Conservation (phyloP, 2,113 vertebrate genomes). For the Zosterops borbonicus region DNA sequence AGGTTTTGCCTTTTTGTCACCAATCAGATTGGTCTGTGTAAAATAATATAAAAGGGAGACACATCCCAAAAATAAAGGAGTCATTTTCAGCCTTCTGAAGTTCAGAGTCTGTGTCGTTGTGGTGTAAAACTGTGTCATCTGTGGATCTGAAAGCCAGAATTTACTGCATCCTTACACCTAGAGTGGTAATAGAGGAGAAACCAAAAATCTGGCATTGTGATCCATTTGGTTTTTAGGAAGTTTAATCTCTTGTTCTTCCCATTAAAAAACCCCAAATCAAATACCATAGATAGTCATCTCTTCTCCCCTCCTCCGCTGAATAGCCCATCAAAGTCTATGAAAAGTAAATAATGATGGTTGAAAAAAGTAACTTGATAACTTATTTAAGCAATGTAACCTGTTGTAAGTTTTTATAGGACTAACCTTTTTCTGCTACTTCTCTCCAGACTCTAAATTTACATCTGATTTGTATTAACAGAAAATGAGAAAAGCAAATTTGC, state of each 20-base stretch:
- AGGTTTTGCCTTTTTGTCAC: too few relatives aligned
- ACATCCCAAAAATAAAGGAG: too few relatives aligned
- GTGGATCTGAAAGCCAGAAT: background rate
- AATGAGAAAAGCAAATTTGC: background rate
- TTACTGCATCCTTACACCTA: background rate
- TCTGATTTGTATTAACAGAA: background rate
- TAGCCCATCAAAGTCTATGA: background rate
- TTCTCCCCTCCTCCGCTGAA: accelerated
- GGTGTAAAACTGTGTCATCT: too few relatives aligned
- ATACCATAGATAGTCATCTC: background rate
- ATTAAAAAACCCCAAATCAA: background rate
- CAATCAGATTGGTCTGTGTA: too few relatives aligned
- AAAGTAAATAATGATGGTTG: background rate
- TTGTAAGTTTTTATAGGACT: background rate
- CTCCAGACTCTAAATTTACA: background rate
- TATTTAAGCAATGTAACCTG: background rate
- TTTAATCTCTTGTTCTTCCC: background rate
- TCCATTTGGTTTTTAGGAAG: background rate
- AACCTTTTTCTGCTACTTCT: background rate
- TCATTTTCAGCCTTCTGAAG: too few relatives aligned
- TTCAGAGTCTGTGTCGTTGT: too few relatives aligned
- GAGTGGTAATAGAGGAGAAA: background rate
- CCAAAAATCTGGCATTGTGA: background rate
- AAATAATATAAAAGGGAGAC: too few relatives aligned
- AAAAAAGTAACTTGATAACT: background rate